Evolutionary conservation across 2,113 vertebrate genomes (phyloP).

Genomic region (Vireo altiloquus): DNA sequence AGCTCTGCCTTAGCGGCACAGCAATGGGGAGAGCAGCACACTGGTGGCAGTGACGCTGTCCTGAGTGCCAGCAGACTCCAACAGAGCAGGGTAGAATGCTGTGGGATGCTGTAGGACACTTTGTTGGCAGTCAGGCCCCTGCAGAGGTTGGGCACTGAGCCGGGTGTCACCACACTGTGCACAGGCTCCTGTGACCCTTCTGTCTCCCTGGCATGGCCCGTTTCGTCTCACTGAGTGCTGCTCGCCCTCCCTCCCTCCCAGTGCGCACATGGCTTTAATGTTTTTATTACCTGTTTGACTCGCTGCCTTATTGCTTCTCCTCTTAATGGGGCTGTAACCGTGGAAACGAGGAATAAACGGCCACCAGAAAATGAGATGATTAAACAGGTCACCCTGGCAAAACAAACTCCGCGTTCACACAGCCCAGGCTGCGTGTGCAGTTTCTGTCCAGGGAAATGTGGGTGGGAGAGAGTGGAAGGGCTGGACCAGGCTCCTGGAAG

Average conservation of each 20-base stretch:
- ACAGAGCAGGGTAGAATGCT: rapidly evolving
- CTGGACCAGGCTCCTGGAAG: not conserved
- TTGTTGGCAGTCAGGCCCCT: not conserved
- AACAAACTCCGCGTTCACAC: constrained; percentile 92
- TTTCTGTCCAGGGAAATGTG: constrained; percentile 68
- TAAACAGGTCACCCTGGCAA: constrained; percentile 99
- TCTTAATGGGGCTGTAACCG: constrained; percentile 99
- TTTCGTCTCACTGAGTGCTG: constrained; percentile 83
- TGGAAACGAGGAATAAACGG: constrained; percentile 99
- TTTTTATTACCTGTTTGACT: constrained; percentile 99
- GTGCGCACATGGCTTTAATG: constrained; percentile 97
- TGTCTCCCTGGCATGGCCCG: constrained; percentile 67
- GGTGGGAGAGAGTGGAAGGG: not conserved
- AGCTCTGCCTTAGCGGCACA: not conserved
- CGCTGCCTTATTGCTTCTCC: constrained; percentile 99
- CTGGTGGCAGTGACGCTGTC: not conserved
- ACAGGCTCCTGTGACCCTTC: not conserved
- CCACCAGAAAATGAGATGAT: constrained; percentile 99
- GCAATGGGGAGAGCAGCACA: rapidly evolving
- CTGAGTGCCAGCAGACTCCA: not conserved
- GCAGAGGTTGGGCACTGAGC: not conserved
- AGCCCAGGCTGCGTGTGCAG: constrained; percentile 80
- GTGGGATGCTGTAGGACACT: not conserved
- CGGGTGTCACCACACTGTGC: not conserved
- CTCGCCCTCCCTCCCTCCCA: constrained; percentile 78